Conservation (phyloP, 2,888 invertebrate species). For the Tupiocoris notatus region DNA sequence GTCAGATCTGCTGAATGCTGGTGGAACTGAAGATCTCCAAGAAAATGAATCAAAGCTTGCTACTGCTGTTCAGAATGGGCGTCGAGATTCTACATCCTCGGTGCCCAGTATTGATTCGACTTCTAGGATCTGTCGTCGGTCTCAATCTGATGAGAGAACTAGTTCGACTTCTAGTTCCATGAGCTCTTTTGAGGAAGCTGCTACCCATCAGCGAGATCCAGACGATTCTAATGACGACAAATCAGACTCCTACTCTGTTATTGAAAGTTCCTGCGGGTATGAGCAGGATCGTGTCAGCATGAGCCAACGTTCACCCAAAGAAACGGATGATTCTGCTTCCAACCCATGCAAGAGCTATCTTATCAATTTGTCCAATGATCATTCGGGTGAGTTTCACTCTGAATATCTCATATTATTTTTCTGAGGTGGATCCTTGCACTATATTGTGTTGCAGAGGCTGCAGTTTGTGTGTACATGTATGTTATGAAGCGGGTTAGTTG, state of each 20-base stretch:
- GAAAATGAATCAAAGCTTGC: background rate
- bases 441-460: no score
- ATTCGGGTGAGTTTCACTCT: no score
- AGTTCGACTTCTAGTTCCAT: background rate
- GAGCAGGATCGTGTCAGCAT: background rate
- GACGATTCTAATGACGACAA: no score
- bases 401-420: no score
- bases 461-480: no score
- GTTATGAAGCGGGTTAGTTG: no score
- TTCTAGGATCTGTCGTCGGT: background rate
- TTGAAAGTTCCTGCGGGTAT: background rate
- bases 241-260: no score
- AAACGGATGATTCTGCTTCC: no score
- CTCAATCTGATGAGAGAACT: background rate
- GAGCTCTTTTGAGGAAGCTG: background rate
- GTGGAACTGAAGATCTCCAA: background rate
- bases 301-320: background rate
- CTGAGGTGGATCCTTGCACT: no score
- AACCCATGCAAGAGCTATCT: no score
- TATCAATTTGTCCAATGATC: no score
- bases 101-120: background rate
- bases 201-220: background rate
- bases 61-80: background rate
- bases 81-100: background rate
- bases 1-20: no score